A percentile compares a stretch with the other conserved stretches of the same genome.
Conservation (phyloP, 2,797 vertebrate genomes). For the Fundulus diaphanus region DNA sequence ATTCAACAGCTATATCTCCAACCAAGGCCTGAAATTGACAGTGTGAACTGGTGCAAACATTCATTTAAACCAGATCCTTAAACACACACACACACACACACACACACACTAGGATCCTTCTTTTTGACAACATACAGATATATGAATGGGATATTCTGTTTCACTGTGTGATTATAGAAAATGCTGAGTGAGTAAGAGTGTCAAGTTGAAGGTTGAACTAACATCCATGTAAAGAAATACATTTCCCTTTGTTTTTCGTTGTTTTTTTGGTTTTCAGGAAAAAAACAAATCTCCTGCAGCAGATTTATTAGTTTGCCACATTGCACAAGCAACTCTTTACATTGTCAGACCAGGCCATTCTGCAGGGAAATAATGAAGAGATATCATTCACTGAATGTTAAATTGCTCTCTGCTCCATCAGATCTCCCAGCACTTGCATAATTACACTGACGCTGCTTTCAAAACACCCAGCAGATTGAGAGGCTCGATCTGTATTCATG, state of each 20-base stretch:
- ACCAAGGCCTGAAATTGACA: conserved; percentile 70
- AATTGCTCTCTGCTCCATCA: conserved; percentile 59
- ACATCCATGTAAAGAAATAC: conserved; percentile 24
- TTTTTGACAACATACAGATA: conserved; percentile 17
- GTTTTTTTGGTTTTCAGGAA: no score
- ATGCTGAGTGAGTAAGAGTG: conserved; percentile 32
- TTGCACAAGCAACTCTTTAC: conserved; percentile 34
- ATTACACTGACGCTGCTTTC: conserved; percentile 64
- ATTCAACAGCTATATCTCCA: conserved; percentile 77
- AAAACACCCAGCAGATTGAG: conserved; percentile 62
- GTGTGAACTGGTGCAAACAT: conserved; percentile 67
- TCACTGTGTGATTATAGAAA: conserved; percentile 21
- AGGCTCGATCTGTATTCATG: conserved; percentile 65
- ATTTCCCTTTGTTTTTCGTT: conserved; percentile 30
- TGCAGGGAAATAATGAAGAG: conserved; percentile 52
- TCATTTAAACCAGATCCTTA: conserved; percentile 62
- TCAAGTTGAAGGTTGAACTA: conserved; percentile 30
- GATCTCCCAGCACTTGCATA: conserved; percentile 49
- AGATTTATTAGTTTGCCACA: conserved; percentile 33
- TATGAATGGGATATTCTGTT: conserved; percentile 23
- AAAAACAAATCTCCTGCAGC: conserved; percentile 27
- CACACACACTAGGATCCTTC: conserved; percentile 18
- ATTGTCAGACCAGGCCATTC: conserved; percentile 42
- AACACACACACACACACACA: conserved; percentile 36
- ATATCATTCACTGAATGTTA: conserved; percentile 63